A percentile compares a stretch with the other conserved stretches of the same genome.
These are phyloP conservation scores for Amphiura filiformis DNA, from an alignment of 35 echinoderm and acorn worm species.

Conservation along the genomic window DNA sequence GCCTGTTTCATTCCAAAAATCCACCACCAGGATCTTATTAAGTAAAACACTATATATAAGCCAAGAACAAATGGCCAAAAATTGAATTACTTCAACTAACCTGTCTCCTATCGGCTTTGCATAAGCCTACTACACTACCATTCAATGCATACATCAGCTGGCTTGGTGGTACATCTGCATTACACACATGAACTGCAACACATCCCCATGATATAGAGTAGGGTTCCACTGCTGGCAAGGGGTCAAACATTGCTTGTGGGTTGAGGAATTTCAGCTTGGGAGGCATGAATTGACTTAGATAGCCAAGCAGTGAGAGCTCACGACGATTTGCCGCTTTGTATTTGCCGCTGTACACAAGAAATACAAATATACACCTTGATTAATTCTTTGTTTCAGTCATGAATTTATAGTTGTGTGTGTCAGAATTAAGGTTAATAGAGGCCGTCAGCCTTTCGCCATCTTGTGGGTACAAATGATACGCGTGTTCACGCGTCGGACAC, in stretches of 20 bases:
- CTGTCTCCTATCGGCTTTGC: neutral
- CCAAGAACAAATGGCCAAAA: too few species aligned
- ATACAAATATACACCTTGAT: too few species aligned
- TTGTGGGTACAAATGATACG: too few species aligned
- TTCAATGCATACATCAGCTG: slow-evolving; percentile 41
- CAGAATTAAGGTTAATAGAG: too few species aligned
- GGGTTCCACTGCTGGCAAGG: neutral
- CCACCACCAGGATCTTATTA: too few species aligned
- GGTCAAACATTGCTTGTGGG: neutral
- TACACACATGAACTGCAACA: slow-evolving; percentile 12
- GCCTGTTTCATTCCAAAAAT: too few species aligned
- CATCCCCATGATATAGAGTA: slow-evolving; percentile 12
- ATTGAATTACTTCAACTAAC: too few species aligned
- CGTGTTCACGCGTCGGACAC: too few species aligned
- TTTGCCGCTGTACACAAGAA: slow-evolving; percentile 1
- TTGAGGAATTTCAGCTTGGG: neutral
- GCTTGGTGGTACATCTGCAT: slow-evolving; percentile 24
- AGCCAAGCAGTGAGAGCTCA: slow-evolving; percentile 9
- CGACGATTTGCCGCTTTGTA: slow-evolving; percentile 26
- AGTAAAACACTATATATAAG: too few species aligned
- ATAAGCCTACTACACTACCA: slow-evolving; percentile 22
- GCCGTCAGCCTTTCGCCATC: too few species aligned
- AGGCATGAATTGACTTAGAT: slow-evolving; percentile 21
- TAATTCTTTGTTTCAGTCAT: too few species aligned
- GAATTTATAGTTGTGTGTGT: too few species aligned